Percentiles rank a stretch among this genome's conserved stretches.
phyloP scores from a whole-genome alignment of 2,888 invertebrate genomes.

The Synanthedon andrenaeformis region DNA sequence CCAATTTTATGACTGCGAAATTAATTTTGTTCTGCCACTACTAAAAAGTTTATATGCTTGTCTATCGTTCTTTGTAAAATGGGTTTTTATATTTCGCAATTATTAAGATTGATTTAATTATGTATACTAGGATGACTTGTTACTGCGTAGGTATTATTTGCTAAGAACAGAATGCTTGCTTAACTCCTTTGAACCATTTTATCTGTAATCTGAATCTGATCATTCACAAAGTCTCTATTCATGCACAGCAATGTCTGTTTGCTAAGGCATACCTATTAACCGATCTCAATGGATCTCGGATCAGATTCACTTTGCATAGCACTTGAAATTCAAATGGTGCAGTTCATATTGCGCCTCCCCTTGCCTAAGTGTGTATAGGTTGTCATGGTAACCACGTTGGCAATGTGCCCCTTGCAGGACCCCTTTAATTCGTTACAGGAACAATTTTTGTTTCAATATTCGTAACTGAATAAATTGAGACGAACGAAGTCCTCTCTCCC shows the following conservation, averaged over 20 bases:
- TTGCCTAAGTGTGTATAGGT: slow-evolving; percentile 42
- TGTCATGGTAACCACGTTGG: slow-evolving; percentile 32
- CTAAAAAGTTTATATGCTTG: too few species aligned
- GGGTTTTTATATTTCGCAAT: too few species aligned
- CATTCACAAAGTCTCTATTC: slow-evolving; percentile 1
- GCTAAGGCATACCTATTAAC: slow-evolving; percentile 29
- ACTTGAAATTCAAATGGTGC: slow-evolving; percentile 66
- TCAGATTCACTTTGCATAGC: slow-evolving; percentile 62
- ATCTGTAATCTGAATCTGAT: background rate
- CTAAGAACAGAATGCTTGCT: too few species aligned
- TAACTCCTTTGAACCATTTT: background rate
- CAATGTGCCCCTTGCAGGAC: slow-evolving; percentile 3
- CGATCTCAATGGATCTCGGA: slow-evolving; percentile 36
- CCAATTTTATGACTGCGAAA: too few species aligned
- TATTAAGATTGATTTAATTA: too few species aligned
- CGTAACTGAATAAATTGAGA: background rate
- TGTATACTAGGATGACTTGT: too few species aligned
- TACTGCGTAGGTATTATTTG: too few species aligned
- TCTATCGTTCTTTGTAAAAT: too few species aligned
- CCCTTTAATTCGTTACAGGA: background rate
- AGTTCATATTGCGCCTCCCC: slow-evolving; percentile 56
- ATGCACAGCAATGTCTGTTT: slow-evolving; percentile 6
- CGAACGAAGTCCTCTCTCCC: background rate
- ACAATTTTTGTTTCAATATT: slow-evolving; percentile 1
- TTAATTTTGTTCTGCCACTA: too few species aligned